Evolutionary conservation across 2,888 invertebrate genomes (phyloP), one percentile per base, ranked within the genome.

Genomic region (Chouioia cunea): DNA sequence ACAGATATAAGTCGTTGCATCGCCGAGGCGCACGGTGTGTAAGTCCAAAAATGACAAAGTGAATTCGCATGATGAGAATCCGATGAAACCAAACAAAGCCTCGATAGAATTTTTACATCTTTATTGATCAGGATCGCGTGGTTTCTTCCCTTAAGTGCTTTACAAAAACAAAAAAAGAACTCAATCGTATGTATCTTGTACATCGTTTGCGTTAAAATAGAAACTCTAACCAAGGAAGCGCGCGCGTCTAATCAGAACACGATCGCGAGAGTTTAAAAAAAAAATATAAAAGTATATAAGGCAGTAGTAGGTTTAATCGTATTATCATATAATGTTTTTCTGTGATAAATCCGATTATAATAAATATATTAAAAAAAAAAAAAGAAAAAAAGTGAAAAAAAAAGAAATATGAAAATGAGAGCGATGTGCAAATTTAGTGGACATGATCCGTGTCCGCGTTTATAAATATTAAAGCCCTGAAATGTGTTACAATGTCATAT

Each of bases 71-170:
- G 16, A 53, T 22, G 18, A 43, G 48, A 58, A 70, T 60, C 46
- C 60, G 59, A 68, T 54, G 60, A 20, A 71, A 66, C 52, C 66
- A 54, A 59, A 65, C 36, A 36, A 64, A 70, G 64, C 57, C 67
- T 73, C 54, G 62, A 60, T 73, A 75, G 74, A 71, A 76, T 76
- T 75, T 36, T 79, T 76, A 74, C 76, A 69, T 77, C 72, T 75
- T 65, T 74, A 36, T 76, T 77, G 73, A 78, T 80, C 78, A 76
- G 76, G 78, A 78, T 80, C 77, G 79, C 79, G 79, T 79, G 78
- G 77, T 83, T 80, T 81, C 80, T 81, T 82, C 83, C 83, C 81
- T 81, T 78, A 83, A 84, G 83, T 84, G 84, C 83, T 84, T 83
- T 84, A 82, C 10, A 36, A 36, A 36, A 36, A 36, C 6, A 36